Percentiles rank a stretch among this genome's conserved stretches.
Evolutionary conservation across 35 echinoderm and acorn worm genomes (phyloP).

Genomic region (Ophioderma brevispina): DNA sequence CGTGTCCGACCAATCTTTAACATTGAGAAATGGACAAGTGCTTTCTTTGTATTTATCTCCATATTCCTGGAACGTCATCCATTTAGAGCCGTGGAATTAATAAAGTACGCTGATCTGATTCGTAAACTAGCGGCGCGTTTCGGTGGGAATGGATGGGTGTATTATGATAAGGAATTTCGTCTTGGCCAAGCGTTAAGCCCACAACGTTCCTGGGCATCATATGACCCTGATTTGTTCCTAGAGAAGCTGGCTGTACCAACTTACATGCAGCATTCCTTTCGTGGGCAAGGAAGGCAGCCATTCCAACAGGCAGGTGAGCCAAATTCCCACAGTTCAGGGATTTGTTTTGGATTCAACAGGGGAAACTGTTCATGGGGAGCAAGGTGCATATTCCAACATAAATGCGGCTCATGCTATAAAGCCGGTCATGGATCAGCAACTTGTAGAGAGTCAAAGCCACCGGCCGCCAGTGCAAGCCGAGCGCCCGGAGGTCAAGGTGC

Average conservation of each 20-base stretch:
- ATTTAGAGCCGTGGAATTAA: background rate
- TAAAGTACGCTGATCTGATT: constrained; percentile 14
- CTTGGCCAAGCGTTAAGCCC: background rate
- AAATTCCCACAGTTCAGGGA: background rate
- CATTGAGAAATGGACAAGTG: constrained; percentile 26
- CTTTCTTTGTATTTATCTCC: constrained; percentile 15
- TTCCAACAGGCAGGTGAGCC: background rate
- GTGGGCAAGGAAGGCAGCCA: background rate
- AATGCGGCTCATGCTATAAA: background rate
- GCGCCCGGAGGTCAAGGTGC: background rate
- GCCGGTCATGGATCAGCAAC: no score
- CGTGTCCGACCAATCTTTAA: background rate
- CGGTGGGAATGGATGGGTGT: background rate
- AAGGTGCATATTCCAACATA: background rate
- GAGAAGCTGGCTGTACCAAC: background rate
- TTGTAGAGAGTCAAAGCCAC: background rate
- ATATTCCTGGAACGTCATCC: constrained; percentile 21
- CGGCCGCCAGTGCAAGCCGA: background rate
- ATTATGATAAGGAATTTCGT: background rate
- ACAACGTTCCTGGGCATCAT: background rate
- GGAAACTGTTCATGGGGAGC: background rate
- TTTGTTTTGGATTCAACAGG: no score
- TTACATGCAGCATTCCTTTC: background rate
- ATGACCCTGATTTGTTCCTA: background rate
- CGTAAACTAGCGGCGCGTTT: background rate